Base-by-base conservation (phyloP, 2,113 vertebrate genomes). In the Microtus richardsoni region DNA sequence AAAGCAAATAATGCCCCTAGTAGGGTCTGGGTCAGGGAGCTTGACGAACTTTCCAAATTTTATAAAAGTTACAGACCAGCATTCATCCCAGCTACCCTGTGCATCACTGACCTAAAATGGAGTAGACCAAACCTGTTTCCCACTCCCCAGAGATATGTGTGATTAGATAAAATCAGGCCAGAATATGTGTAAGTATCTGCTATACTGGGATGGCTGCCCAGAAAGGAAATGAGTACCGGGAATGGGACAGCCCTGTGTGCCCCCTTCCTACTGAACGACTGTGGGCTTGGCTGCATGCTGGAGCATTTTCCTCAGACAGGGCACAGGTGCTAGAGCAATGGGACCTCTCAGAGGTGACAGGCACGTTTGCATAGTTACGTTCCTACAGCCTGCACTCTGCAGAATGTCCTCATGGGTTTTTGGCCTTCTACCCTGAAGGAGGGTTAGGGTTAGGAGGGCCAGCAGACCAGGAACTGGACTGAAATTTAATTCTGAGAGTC, bases 121-220 rank as follows among this genome's bases (percentile, higher is more conserved):
- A 98, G 97, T 94, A 97, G 98, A 98, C 98, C 91, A 98, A 98
- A 98, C 98, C 97, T 97, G 97, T 98, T 98, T 87, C 93, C 97
- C 89, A 89, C 85, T 79, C 96, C 97, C 98, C 96, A 96, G 98
- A 98, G 98, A 98, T 89, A 49, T 89, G 94, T 97, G 98, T 98
- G 98, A 98, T 98, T 98, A 98, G 98, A 98, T 97, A 98, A 98
- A 99, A 98, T 98, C 98, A 98, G 98, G 98, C 97, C 98, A 98
- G 98, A 98, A 98, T 98, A 98, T 98, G 98, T 97, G 97, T 98
- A 98, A 98, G 98, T 98, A 98, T 98, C 98, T 98, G 98, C 97
- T 98, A 98, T 97, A 97, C 97, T 98, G 98, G 98, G 98, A 98
- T 97, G 97, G 92, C 96, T 98, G 98, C 98, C 98, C 98, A 98